Evolutionary conservation across 2,113 vertebrate genomes (phyloP), one percentile per base, ranked within the genome.

Genomic region (Embiotoca jacksoni): DNA sequence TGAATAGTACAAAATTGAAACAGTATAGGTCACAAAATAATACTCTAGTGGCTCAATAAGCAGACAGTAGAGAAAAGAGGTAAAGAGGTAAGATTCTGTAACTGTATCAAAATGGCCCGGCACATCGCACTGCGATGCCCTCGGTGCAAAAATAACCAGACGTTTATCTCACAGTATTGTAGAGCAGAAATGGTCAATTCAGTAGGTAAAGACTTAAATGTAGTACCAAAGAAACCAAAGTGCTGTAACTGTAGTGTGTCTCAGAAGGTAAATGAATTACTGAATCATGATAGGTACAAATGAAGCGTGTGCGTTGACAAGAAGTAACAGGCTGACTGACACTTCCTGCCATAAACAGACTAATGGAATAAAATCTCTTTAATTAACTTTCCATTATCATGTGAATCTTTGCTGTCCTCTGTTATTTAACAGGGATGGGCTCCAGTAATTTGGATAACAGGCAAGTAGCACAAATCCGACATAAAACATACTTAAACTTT

Each of bases 1-100:
- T 49, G 50, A 65, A 74, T 23, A 32, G 65, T 75, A 75, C 63
- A 88, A 76, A 15, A 72, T 75, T 59, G 41, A n/a, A 74, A 82
- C 87, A 81, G 59, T 70, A 63, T 68, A 81, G 70, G 82, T 84
- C 79, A 85, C 53, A 77, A 68, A 82, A 57, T 78, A 89, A 91
- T 79, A 90, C 83, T 86, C 14, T n/a, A 52, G 35, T 75, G 89
- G 87, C 82, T 86, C 69, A 4, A 82, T 75, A 72, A 83, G 76
- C 73, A 87, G 78, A 85, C 44, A 71, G 36, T 4, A 14, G 44
- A 77, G 72, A 59, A 62, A 59, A 14, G 44, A 77, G 72, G 56
- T 59, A 59, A 32, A 78, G 82, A 88, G 74, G 81, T 88, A 54
- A 72, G 37, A 60, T 66, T 73, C 52, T 80, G 59, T 83, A 71